Evolutionary conservation across 2,797 vertebrate species (phyloP).

Genomic region (Mastacembelus armatus): DNA sequence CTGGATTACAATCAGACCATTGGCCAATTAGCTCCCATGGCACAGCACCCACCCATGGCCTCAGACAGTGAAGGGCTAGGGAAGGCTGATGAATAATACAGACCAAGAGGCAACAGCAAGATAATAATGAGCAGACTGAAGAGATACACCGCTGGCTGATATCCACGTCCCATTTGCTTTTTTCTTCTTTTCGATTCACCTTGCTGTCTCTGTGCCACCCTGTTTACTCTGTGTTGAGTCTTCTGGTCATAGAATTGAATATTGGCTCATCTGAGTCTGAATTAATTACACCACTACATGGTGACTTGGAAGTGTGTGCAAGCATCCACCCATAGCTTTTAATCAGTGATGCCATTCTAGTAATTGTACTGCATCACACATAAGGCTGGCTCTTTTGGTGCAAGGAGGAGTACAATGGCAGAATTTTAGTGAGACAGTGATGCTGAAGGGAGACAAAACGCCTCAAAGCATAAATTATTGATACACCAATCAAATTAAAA

Average conservation of each 20-base stretch:
- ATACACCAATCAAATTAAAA: conserved; percentile 53
- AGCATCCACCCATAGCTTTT: conserved; percentile 54
- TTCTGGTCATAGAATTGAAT: conserved; percentile 41
- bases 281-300: conserved; percentile 62
- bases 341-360: conserved; percentile 56
- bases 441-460: conserved; percentile 25
- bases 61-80: neutral
- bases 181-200: conserved; percentile 37
- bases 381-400: conserved; percentile 40
- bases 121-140: conserved; percentile 50
- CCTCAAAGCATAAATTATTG: conserved; percentile 50
- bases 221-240: conserved; percentile 29
- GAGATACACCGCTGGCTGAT: conserved; percentile 27
- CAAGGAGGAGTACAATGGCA: conserved; percentile 41
- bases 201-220: neutral
- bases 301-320: conserved; percentile 49
- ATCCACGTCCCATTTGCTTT: conserved; percentile 47
- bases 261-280: conserved; percentile 32
- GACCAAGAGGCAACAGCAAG: conserved; percentile 27
- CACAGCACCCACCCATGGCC: conserved; percentile 24
- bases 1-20: conserved; percentile 45
- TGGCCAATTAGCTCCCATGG: conserved; percentile 59
- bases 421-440: conserved; percentile 45
- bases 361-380: conserved; percentile 51
- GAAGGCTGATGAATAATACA: conserved; percentile 45